These are phyloP conservation scores for Orchestes rusci DNA, from an alignment of 2,888 invertebrate genomes.

Conservation along the genomic window DNA sequence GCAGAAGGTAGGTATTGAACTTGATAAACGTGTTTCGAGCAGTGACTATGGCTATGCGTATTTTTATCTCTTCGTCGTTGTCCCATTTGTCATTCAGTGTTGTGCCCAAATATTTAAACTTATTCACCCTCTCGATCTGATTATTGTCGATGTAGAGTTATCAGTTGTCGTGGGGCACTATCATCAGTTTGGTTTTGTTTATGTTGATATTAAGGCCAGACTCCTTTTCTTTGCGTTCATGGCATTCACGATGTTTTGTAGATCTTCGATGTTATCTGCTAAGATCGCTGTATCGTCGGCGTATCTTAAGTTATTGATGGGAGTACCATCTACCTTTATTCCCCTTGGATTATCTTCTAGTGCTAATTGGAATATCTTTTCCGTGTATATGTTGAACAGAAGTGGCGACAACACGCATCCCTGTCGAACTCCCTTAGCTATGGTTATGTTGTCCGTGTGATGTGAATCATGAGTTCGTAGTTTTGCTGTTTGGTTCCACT, in stretches of 20 bases:
- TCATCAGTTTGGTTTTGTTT: conserved; percentile 10
- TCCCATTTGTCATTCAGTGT: conserved; percentile 4
- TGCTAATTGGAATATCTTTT: conserved; percentile 5
- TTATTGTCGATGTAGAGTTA: conserved; percentile 5
- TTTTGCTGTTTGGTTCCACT: conserved; percentile 5
- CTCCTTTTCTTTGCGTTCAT: conserved; percentile 4
- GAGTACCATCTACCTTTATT: too few relatives aligned
- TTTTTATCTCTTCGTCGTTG: conserved; percentile 4
- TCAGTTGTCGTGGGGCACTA: conserved; percentile 4
- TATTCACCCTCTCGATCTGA: conserved; percentile 7
- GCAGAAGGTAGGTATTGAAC: conserved; percentile 8
- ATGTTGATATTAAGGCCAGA: conserved; percentile 9
- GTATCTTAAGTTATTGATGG: too few relatives aligned
- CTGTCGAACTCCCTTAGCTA: not conserved
- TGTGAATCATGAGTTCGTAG: not conserved
- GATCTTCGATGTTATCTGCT: too few relatives aligned
- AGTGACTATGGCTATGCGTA: conserved; percentile 2
- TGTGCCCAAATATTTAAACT: conserved; percentile 11
- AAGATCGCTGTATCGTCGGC: too few relatives aligned
- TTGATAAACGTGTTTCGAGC: conserved; percentile 6
- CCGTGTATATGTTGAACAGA: conserved; percentile 3
- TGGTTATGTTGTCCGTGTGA: conserved; percentile 1
- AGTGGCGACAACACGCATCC: conserved; percentile 3
- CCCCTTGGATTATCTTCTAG: conserved; percentile 6
- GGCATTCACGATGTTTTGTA: too few relatives aligned